Evolutionary conservation across 2,113 vertebrate genomes (phyloP).

Genomic region (Oceanites oceanicus): DNA sequence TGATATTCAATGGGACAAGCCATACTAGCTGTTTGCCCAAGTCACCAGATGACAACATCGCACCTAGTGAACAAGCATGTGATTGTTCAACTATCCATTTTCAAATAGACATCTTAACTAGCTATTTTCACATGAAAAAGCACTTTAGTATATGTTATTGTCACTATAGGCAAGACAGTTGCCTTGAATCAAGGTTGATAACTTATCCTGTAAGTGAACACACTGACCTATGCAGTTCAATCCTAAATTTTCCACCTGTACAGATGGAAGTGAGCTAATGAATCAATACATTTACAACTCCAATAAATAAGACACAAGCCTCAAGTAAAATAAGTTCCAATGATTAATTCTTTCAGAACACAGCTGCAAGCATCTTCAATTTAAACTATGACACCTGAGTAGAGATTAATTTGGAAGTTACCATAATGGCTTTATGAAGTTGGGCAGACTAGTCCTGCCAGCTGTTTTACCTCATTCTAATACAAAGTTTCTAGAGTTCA

Average conservation of each 20-base stretch:
- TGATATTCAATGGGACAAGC: neutral
- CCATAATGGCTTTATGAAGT: neutral
- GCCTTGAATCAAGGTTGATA: neutral
- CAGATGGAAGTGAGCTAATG: neutral
- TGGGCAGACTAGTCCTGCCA: neutral
- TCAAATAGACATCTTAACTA: neutral
- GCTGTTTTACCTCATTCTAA: neutral
- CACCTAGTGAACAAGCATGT: neutral
- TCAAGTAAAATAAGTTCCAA: neutral
- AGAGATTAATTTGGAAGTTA: neutral
- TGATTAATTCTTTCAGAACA: neutral
- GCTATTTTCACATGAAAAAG: neutral
- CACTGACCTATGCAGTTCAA: neutral
- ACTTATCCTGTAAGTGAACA: neutral
- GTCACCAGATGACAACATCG: neutral
- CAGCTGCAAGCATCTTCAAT: neutral
- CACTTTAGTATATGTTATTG: neutral
- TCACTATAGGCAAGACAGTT: no score
- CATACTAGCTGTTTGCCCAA: neutral
- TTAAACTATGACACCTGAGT: neutral
- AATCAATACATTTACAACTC: neutral
- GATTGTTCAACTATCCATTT: neutral
- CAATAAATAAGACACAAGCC: neutral
- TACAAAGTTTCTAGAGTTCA: neutral
- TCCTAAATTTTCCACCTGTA: neutral